Base-by-base conservation (phyloP, 2,797 vertebrate genomes). In the Hemibagrus guttatus region DNA sequence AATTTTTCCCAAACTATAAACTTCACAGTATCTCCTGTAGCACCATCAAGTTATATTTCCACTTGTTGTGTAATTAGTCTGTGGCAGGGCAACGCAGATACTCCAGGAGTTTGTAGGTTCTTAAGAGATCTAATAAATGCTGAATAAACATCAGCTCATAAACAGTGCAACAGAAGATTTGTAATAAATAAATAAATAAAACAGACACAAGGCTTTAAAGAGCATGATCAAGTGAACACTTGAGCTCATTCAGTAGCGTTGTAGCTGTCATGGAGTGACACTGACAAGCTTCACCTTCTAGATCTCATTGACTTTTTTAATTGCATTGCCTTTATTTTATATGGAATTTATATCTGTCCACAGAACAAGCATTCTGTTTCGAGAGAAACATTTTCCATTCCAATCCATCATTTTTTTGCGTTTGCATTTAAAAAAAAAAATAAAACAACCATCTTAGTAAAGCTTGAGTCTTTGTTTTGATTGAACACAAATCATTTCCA, bases 361-460 rank as follows among this genome's bases (percentile, higher is more conserved):
- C 49, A 56, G 28, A 80, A 85, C 26, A 86, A 79, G 56, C 68
- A 64, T 88, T 85, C 16, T 63, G 21, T 86, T 87, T 87, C 35
- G 56, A 83, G 42, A 69, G 6, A 23, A 84, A 59, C 42, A 39
- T 88, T 88, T 83, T 88, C 66, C 88, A 85, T 86, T 86, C 14
- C 86, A 85, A 71, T 81, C 64, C 84, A 88, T 88, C 68, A 31
- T 89, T 87, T 86, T n/a, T 39, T 49, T 49, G 78, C 76, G 85
- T 88, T 86, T 85, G 80, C 86, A 87, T 89, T n/a, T n/a, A n/a
- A n/a, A n/a, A n/a, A n/a, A n/a, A n/a, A n/a, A n/a, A 87, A 91
- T 88, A 89, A 91, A 91, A 90, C 46, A 86, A 84, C 49, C 86
- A 89, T 88, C 79, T 89, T 89, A 89, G 84, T 85, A 91, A 90